Base-by-base conservation (phyloP, 2,797 vertebrate genomes). In the Neostethus bicornis region DNA sequence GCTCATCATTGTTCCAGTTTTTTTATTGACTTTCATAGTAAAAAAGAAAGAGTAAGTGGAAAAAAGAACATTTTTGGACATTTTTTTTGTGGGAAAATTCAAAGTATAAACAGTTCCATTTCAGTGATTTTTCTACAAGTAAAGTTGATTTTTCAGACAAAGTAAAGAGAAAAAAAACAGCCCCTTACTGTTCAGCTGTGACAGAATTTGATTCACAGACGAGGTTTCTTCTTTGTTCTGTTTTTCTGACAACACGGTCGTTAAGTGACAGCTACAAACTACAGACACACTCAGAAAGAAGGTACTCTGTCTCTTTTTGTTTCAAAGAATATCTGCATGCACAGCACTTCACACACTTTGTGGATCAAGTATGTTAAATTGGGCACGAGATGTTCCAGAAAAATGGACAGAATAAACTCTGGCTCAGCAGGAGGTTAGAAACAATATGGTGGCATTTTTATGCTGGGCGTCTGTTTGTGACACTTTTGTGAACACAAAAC, bases 241-340 rank as follows among this genome's bases (percentile, higher is more conserved):
- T 67, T 49, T 49, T 14, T 43, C 21, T 48, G 35, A 58, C 53
- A 34, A 46, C 61, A 68, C 14, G 19, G 52, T 21, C 9, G 25
- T 50, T 69, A 29, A 29, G 11, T 29, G 28, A 29, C 28, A 11
- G 28, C 28, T 11, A 56, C 66, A 72, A 46, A 20, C n/a, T 46
- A 34, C 14, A 4, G 32, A 20, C 38, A 46, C 61, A 58, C 69
- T 68, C 56, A 56, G 43, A 66, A 73, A 11, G 35, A 55, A 62
- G 73, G 62, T 55, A 45, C 7, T 48, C n/a, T 46, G 12, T 56
- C 38, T 45, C 55, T 20, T 2, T 51, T 39, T 28, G 31, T 14
- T 2, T 14, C 1, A 12, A 24, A 21, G 10, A 26, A 24, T 43
- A 41, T 24, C 20, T 45, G 45, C 25, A n/a, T 24, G 26, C 44